Evolutionary conservation across 2,888 invertebrate species (phyloP), one percentile per base, ranked within the genome.

Genomic region (Neria commutata): DNA sequence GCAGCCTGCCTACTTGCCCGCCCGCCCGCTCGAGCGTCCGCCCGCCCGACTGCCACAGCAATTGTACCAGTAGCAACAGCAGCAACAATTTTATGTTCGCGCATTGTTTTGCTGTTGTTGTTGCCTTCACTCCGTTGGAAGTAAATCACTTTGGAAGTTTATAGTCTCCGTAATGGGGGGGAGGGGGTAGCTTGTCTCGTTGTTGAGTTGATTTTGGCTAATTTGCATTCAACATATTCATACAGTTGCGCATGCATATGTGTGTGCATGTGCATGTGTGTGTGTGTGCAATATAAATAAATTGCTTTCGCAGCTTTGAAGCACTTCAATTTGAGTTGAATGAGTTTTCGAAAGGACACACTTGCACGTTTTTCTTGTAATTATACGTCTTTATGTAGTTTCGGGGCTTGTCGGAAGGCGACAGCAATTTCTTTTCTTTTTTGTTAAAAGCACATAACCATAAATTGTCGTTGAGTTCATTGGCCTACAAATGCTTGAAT

Each of bases 151-250:
- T 10, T 11, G 4, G 37, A 37, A 4, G 37, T 37, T 37, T 37
- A 37, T 37, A n/a, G 37, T 4, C 37, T n/a, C n/a, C 29, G n/a
- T n/a, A n/a, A n/a, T n/a, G n/a, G n/a, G n/a, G n/a, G n/a, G n/a
- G n/a, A n/a, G n/a, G n/a, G 14, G 10, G 33, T 10, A 8, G 33
- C 33, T 8, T 14, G 33, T 29, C 11, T 29, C 29, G 29, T 6
- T 19, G 17, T 42, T 19, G 42, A n/a, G 4, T 48, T 29, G 24
- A 21, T 40, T 40, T 52, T 42, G 24, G 17, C 52, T 52, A 52
- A 52, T 52, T 52, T 52, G 52, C 52, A 52, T 52, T 23, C 52
- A 52, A 52, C 52, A 52, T 52, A 26, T 19, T 5, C 17, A n/a
- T 14, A 14, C 16, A n/a, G 10, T 8, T 33, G 14, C 8, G 14